Evolutionary conservation across 2,113 vertebrate species (phyloP).

Genomic region (Orthonyx spaldingii): DNA sequence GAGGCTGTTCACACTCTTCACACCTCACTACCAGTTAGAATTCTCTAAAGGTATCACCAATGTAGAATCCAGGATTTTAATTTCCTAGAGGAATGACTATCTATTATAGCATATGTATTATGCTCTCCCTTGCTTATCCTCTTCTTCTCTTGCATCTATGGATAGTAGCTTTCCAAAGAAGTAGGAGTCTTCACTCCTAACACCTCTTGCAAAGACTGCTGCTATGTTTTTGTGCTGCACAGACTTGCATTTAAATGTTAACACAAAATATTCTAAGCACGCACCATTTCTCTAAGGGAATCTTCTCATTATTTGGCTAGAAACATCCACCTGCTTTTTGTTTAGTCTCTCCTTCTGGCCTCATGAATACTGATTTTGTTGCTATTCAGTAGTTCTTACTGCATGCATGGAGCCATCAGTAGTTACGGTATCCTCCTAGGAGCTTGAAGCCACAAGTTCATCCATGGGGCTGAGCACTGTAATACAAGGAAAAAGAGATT

Average conservation of each 20-base stretch:
- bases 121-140: background rate
- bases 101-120: no score
- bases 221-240: background rate
- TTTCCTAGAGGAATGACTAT: background rate
- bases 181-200: background rate
- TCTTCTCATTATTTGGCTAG: background rate
- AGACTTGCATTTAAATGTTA: background rate
- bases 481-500: background rate
- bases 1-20: background rate
- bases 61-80: background rate
- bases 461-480: background rate
- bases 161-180: background rate
- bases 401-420: background rate
- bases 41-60: background rate
- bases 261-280: background rate
- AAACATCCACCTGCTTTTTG: background rate
- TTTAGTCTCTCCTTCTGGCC: background rate
- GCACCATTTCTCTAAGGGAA: background rate
- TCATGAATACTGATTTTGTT: background rate
- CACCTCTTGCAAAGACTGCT: background rate
- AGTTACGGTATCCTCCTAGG: background rate
- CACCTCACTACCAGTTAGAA: background rate
- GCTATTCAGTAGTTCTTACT: background rate
- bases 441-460: background rate
- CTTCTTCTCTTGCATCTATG: background rate